Conservation (phyloP, 2,113 vertebrate genomes). For the Empidonax traillii region DNA sequence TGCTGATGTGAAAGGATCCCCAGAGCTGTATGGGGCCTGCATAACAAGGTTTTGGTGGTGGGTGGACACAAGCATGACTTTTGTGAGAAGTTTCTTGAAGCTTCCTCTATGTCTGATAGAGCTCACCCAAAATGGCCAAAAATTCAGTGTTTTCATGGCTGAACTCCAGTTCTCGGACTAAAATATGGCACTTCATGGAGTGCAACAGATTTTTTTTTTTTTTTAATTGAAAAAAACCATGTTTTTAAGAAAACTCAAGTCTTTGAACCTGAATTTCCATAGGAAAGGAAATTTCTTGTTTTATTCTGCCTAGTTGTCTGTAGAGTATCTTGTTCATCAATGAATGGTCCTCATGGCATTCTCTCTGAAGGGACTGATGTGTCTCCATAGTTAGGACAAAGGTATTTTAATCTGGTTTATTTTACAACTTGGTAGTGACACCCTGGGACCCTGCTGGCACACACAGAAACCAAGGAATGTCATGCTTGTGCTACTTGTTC, state of each 20-base stretch:
- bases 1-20: neutral
- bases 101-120: neutral
- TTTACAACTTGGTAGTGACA: conserved; percentile 29
- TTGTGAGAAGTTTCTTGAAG: neutral
- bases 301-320: neutral
- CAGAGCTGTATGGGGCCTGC: neutral
- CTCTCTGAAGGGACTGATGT: neutral
- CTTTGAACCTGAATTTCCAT: neutral
- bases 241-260: neutral
- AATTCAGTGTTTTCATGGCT: neutral
- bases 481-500: conserved; percentile 45
- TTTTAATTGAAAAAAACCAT: neutral
- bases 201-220: neutral
- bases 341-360: neutral
- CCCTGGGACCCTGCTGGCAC: conserved; percentile 15
- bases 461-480: conserved; percentile 25
- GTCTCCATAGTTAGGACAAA: neutral
- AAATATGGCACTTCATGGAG: neutral
- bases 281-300: neutral
- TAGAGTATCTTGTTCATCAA: neutral
- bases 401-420: conserved; percentile 28
- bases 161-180: neutral
- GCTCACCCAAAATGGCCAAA: neutral
- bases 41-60: neutral
- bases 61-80: neutral